Percentiles rank a stretch among this genome's conserved stretches.
Evolutionary conservation across 2,797 vertebrate genomes (phyloP).

Genomic region (Crenichthys baileyi): DNA sequence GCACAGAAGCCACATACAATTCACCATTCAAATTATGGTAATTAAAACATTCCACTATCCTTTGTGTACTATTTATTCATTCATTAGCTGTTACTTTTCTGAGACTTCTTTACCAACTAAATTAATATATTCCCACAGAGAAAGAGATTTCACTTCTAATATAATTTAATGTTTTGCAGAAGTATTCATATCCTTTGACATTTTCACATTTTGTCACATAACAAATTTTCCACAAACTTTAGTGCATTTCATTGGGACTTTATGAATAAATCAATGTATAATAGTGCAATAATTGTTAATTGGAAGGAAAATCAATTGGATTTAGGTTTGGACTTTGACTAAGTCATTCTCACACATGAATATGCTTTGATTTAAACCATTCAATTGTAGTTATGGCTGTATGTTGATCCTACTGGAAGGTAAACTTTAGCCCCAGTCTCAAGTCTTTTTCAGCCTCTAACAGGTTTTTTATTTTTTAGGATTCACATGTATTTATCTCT

Average conservation of each 20-base stretch:
- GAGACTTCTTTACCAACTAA: constrained; percentile 36
- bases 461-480: too few relatives aligned
- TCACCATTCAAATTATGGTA: constrained; percentile 76
- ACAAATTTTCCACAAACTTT: background rate
- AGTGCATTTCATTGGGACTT: background rate
- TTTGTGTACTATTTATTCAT: constrained; percentile 64
- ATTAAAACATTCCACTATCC: constrained; percentile 78
- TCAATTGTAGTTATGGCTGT: background rate
- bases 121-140: constrained; percentile 32
- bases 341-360: background rate
- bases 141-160: constrained; percentile 17
- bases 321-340: background rate
- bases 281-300: background rate
- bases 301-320: background rate
- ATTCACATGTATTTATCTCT: too few relatives aligned
- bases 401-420: background rate
- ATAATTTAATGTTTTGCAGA: background rate
- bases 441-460: background rate
- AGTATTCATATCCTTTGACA: background rate
- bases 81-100: constrained; percentile 53
- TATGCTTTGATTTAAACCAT: background rate
- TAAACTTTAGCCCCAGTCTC: background rate
- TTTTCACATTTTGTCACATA: background rate
- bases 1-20: constrained; percentile 72
- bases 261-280: background rate